These are phyloP conservation scores for Alauda arvensis DNA, from an alignment of 2,797 vertebrate species.

Conservation along the genomic window DNA sequence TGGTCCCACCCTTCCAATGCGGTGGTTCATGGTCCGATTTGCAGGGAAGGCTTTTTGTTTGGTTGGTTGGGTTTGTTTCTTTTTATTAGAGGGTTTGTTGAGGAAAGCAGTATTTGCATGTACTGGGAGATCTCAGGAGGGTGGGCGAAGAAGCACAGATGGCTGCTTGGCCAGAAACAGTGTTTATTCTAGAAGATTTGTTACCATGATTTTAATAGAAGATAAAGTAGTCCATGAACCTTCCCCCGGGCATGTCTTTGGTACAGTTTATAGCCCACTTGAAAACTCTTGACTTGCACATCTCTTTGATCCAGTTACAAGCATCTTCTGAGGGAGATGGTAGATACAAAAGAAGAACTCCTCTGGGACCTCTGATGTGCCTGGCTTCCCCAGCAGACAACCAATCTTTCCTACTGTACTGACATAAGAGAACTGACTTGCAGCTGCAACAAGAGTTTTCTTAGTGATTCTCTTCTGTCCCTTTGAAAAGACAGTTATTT, in stretches of 20 bases:
- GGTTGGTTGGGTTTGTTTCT: neutral
- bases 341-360: neutral
- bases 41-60: neutral
- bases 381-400: neutral
- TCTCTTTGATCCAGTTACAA: neutral
- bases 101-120: neutral
- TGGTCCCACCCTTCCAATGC: neutral
- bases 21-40: neutral
- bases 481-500: neutral
- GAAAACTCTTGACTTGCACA: neutral
- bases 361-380: neutral
- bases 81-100: neutral
- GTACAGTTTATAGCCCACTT: slow-evolving; percentile 1
- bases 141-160: slow-evolving; percentile 3
- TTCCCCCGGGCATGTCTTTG: neutral
- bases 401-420: neutral
- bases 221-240: slow-evolving; percentile 19
- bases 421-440: neutral
- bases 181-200: slow-evolving; percentile 41
- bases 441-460: neutral
- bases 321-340: neutral
- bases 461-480: neutral
- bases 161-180: slow-evolving; percentile 14
- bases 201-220: neutral
- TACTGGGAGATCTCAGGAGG: neutral